Evolutionary conservation across 1,140 invertebrate species (phyloP).

Genomic region (Thaumetopoea pityocampa): DNA sequence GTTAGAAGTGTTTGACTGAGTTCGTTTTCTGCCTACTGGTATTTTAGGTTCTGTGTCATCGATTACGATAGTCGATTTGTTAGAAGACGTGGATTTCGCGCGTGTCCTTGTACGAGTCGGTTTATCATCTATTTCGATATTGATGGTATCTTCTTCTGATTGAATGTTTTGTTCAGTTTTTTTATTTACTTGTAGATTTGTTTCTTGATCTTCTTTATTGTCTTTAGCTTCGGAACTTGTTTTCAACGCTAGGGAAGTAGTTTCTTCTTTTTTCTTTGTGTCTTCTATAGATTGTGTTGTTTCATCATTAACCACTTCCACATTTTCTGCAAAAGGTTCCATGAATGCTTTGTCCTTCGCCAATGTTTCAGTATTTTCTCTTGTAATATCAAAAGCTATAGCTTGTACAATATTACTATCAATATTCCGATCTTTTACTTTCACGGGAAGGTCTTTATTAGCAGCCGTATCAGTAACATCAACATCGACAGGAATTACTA

Average conservation of each 20-base stretch:
- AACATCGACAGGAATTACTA: no score
- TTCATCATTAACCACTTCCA: neutral
- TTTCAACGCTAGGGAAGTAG: neutral
- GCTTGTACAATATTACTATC: no score
- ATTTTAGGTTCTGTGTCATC: conserved; percentile 31
- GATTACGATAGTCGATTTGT: conserved; percentile 7
- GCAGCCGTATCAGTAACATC: no score
- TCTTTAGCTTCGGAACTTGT: neutral
- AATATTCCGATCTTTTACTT: no score
- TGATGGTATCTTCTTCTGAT: conserved; percentile 8
- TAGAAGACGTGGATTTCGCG: conserved; percentile 34
- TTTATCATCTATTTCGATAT: conserved; percentile 19
- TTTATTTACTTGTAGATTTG: neutral
- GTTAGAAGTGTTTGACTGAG: conserved; percentile 38
- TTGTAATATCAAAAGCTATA: no score
- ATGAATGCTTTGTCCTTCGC: neutral
- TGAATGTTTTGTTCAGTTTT: conserved; percentile 3
- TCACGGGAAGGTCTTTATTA: no score
- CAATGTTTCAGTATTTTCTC: no score
- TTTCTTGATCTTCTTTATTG: neutral
- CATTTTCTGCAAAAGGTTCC: neutral
- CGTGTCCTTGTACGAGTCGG: conserved; percentile 31
- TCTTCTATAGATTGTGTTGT: neutral
- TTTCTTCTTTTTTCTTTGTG: neutral
- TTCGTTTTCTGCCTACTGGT: conserved; percentile 32